Evolutionary conservation across 2,888 invertebrate genomes (phyloP), one percentile per base, ranked within the genome.

Genomic region (Archips crataeganus): DNA sequence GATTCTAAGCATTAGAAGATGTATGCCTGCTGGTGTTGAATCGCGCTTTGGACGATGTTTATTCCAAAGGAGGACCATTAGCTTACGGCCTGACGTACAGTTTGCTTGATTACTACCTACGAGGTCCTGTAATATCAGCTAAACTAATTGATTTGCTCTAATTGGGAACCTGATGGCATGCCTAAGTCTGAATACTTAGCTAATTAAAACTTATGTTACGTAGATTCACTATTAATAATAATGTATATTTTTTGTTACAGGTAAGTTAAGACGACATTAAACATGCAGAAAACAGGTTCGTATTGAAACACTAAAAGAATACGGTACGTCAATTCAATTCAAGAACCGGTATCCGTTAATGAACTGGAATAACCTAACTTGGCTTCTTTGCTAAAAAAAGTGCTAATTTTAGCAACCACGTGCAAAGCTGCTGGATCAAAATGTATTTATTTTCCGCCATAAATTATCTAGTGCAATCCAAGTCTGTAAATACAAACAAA

Each of bases 171-270:
- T 11, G 23, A 39, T 15, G 9, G 9, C 62, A 36, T 42, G 6
- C 34, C 64, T 59, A 32, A 59, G 45, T 70, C 47, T 23, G 51
- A 51, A 64, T 75, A 36, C 4, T 3, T 36, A 71, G 69, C 36
- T 60, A 69, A 65, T 71, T 47, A 57, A 57, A 32, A 57, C 32
- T 57, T 57, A 10, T 32, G 32, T 32, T 5, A 9, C 23, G 32
- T 32, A 4, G 9, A 51, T 57, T 57, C 3, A 57, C 5, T 8
- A 2, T 32, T 23, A 2, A 10, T 57, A 57, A 32, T 5, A 4
- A 57, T 57, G 36, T 13, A 8, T 15, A 34, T 62, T 64, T 75
- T 72, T 76, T 63, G 67, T 78, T 79, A 72, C 77, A 79, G 79
- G 79, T 79, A 78, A 79, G 79, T 75, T 34, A 3, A 13, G 42